Evolutionary conservation across 2,113 vertebrate genomes (phyloP).

Genomic region (Alligator mississippiensis): DNA sequence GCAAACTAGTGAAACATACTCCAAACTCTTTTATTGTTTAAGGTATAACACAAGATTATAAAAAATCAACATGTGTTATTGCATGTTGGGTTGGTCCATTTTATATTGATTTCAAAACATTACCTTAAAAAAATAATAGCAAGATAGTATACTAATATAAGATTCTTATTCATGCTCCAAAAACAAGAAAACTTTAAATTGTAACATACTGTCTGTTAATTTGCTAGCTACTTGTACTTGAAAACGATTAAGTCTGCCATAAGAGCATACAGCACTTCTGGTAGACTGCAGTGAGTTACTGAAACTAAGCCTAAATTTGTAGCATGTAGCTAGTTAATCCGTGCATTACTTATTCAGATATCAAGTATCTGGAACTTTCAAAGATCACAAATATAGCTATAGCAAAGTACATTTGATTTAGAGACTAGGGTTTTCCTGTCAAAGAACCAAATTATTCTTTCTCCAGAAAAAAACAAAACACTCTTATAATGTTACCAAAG

Average conservation of each 20-base stretch:
- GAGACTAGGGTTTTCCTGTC: background rate
- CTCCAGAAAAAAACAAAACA: accelerated
- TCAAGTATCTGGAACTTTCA: background rate
- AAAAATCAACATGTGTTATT: background rate
- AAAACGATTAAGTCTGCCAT: background rate
- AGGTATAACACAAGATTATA: background rate
- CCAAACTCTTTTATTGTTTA: background rate
- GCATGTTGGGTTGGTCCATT: background rate
- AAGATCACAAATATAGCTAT: background rate
- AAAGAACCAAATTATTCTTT: background rate
- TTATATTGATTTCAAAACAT: background rate
- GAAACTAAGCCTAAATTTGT: background rate
- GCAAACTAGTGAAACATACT: constrained; percentile 29
- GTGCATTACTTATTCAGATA: background rate
- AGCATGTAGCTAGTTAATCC: background rate
- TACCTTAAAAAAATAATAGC: background rate
- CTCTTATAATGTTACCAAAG: background rate
- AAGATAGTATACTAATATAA: background rate
- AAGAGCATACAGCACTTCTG: background rate
- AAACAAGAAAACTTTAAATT: background rate
- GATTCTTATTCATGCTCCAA: background rate
- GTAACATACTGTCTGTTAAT: background rate
- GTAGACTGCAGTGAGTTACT: background rate
- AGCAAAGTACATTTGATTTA: background rate
- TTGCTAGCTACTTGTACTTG: too few relatives aligned